A percentile compares a stretch with the other conserved stretches of the same genome.
phyloP scores from a whole-genome alignment of 2,113 vertebrate species.

The Anhinga rufa region DNA sequence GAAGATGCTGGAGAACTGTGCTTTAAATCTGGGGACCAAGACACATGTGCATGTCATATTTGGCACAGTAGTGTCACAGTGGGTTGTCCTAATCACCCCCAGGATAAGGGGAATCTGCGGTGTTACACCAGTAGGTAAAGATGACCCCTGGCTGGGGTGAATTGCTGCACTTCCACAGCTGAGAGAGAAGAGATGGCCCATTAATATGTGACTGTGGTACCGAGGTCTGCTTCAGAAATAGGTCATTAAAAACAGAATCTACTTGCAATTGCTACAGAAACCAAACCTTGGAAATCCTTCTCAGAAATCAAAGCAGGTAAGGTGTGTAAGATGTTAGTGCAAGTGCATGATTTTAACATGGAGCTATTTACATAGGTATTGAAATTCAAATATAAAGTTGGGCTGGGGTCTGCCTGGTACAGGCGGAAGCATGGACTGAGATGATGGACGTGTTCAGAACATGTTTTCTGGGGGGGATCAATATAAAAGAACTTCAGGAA shows the following conservation, averaged over 20 bases:
- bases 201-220: background rate
- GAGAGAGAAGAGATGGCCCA: background rate
- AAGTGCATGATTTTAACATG: background rate
- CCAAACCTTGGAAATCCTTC: background rate
- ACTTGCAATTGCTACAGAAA: background rate
- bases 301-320: background rate
- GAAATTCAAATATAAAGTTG: background rate
- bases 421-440: background rate
- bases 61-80: background rate
- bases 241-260: background rate
- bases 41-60: background rate
- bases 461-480: background rate
- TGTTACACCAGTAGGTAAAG: background rate
- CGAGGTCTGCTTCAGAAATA: background rate
- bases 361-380: background rate
- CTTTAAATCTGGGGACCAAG: background rate
- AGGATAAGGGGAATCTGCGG: background rate
- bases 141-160: rapidly evolving
- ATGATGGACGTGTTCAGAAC: background rate
- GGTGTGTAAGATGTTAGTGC: background rate
- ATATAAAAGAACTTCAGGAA: slow-evolving; percentile 11
- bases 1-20: background rate
- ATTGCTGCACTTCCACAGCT: background rate
- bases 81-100: background rate
- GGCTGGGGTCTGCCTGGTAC: background rate